These are phyloP conservation scores for Leptoteleia sp. DNA, from an alignment of 1,140 invertebrate species.

Conservation along the genomic window DNA sequence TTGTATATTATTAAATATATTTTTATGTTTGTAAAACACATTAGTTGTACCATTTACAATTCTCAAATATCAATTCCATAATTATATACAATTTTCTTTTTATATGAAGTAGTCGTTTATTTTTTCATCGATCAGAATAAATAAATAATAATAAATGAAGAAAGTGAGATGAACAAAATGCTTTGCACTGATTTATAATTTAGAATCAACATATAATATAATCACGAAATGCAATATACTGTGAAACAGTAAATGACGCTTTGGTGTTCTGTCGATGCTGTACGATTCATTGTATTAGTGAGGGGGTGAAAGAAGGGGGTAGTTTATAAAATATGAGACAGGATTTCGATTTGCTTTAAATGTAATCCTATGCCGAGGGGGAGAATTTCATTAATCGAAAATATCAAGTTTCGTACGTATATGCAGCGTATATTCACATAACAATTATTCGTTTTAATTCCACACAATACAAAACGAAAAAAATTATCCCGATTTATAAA, in stretches of 20 bases:
- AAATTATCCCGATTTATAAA: constrained; percentile 53
- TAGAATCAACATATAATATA: constrained; percentile 40
- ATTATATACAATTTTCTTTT: too few relatives aligned
- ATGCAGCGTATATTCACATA: constrained; percentile 58
- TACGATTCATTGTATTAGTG: constrained; percentile 55
- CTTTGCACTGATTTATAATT: constrained; percentile 34
- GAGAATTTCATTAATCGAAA: constrained; percentile 69
- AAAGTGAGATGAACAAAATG: too few relatives aligned
- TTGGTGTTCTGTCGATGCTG: constrained; percentile 43
- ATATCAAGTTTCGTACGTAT: constrained; percentile 62
- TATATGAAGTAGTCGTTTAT: too few relatives aligned
- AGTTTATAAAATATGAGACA: constrained; percentile 68
- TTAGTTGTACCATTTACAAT: too few relatives aligned
- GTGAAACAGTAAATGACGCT: constrained; percentile 61
- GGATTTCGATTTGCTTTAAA: constrained; percentile 68
- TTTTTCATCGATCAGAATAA: too few relatives aligned
- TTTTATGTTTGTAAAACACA: too few relatives aligned
- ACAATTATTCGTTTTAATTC: constrained; percentile 64
- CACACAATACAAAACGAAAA: constrained; percentile 44
- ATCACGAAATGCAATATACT: constrained; percentile 56
- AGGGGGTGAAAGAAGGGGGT: constrained; percentile 29
- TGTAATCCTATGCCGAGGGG: constrained; percentile 67
- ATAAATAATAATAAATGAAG: too few relatives aligned
- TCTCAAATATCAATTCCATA: too few relatives aligned
- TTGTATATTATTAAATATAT: too few relatives aligned